Evolutionary conservation across 1,140 invertebrate species (phyloP).

Genomic region (Drosophila leontia): DNA sequence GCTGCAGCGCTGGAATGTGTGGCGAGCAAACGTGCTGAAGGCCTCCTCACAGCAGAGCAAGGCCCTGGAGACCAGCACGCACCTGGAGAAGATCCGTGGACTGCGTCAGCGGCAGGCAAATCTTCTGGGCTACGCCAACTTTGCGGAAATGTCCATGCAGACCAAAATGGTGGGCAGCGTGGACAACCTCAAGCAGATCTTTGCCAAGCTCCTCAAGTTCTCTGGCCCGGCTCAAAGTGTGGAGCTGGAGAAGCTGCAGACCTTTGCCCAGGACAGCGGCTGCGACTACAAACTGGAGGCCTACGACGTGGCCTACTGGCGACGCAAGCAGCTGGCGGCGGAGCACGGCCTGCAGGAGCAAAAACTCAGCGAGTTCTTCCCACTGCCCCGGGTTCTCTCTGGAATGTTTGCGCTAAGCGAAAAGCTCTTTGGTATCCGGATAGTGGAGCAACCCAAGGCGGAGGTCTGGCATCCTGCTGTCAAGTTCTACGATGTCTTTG

Average conservation of each 20-base stretch:
- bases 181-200: conserved; percentile 90
- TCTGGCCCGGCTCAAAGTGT: conserved; percentile 90
- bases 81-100: conserved; percentile 91
- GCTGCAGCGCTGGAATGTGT: conserved; percentile 91
- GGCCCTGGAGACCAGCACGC: conserved; percentile 89
- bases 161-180: conserved; percentile 96
- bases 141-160: conserved; percentile 95
- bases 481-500: conserved; percentile 92
- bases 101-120: conserved; percentile 90
- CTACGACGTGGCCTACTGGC: conserved; percentile 96
- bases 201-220: conserved; percentile 89
- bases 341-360: conserved; percentile 90
- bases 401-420: conserved; percentile 91
- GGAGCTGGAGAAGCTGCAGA: conserved; percentile 90
- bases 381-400: conserved; percentile 90
- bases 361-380: conserved; percentile 92
- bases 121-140: conserved; percentile 92
- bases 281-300: conserved; percentile 89
- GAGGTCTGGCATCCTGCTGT: conserved; percentile 94
- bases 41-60: conserved; percentile 89
- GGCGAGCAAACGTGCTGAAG: conserved; percentile 90
- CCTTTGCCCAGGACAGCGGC: conserved; percentile 91
- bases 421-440: conserved; percentile 92
- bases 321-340: conserved; percentile 88
- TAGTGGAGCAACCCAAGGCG: conserved; percentile 89